Conservation (phyloP, 1,140 invertebrate species). For the Eufriesea mexicana region DNA sequence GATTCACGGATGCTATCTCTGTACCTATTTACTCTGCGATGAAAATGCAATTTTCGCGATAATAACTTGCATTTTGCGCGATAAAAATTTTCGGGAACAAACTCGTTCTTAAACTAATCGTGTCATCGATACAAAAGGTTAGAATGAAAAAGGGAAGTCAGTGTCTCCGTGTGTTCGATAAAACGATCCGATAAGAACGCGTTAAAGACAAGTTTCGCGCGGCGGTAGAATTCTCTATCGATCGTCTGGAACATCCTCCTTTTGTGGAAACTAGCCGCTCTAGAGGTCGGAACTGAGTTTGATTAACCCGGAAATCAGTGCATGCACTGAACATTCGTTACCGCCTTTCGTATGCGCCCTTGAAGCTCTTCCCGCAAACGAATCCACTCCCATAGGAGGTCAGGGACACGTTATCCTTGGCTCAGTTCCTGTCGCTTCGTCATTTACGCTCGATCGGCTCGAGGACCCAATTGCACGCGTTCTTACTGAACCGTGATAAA, state of each 20-base stretch:
- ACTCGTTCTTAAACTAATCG: no score
- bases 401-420: constrained; percentile 22
- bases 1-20: background rate
- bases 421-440: background rate
- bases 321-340: constrained; percentile 42
- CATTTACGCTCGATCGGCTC: background rate
- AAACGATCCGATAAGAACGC: constrained; percentile 20
- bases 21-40: background rate
- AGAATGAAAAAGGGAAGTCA: background rate
- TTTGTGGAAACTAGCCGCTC: constrained; percentile 22
- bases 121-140: no score
- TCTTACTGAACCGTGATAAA: background rate
- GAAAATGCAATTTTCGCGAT: no score
- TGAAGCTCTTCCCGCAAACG: constrained; percentile 19
- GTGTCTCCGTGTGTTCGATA: background rate
- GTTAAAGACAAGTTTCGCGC: constrained; percentile 18
- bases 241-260: constrained; percentile 25
- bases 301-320: constrained; percentile 51
- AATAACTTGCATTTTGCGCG: no score
- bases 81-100: background rate
- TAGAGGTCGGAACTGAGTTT: constrained; percentile 43
- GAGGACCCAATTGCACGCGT: background rate
- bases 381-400: constrained; percentile 4
- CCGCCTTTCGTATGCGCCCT: constrained; percentile 7
- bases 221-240: constrained; percentile 6